A percentile compares a stretch with the other conserved stretches of the same genome.
Evolutionary conservation across 2,888 invertebrate species (phyloP).

Genomic region (Byasa hedistus): DNA sequence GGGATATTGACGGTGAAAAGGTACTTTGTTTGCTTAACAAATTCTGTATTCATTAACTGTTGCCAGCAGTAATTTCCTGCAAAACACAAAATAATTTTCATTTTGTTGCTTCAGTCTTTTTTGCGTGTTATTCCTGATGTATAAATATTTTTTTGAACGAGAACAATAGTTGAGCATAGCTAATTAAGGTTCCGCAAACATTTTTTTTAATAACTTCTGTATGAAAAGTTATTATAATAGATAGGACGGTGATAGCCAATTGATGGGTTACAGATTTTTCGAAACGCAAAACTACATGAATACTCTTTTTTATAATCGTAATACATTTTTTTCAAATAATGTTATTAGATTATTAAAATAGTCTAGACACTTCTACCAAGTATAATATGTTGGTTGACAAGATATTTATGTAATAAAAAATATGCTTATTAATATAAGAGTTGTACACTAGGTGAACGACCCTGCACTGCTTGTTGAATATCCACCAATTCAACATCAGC

Average conservation of each 20-base stretch:
- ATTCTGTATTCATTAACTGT: conserved; percentile 26
- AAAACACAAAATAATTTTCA: conserved; percentile 3
- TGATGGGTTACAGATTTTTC: too few relatives aligned
- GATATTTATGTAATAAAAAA: neutral
- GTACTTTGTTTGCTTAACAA: conserved; percentile 55
- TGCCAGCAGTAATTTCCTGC: conserved; percentile 6
- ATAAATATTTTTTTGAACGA: neutral
- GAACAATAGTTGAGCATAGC: neutral
- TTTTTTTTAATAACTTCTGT: too few relatives aligned
- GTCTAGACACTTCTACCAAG: neutral
- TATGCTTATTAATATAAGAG: neutral
- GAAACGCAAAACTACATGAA: too few relatives aligned
- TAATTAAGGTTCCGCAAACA: too few relatives aligned
- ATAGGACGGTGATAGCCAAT: too few relatives aligned
- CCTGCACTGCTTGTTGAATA: conserved; percentile 64
- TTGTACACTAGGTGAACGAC: conserved; percentile 58
- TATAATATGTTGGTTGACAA: neutral
- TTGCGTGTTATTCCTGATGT: neutral
- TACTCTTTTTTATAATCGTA: too few relatives aligned
- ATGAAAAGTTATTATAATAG: too few relatives aligned
- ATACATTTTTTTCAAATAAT: too few relatives aligned
- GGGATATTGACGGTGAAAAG: conserved; percentile 89
- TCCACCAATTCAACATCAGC: conserved; percentile 65
- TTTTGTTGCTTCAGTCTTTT: neutral
- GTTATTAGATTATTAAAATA: too few relatives aligned